These are phyloP conservation scores for Ommatoiulus sabulosus DNA, from an alignment of 2,888 invertebrate species.

Conservation along the genomic window DNA sequence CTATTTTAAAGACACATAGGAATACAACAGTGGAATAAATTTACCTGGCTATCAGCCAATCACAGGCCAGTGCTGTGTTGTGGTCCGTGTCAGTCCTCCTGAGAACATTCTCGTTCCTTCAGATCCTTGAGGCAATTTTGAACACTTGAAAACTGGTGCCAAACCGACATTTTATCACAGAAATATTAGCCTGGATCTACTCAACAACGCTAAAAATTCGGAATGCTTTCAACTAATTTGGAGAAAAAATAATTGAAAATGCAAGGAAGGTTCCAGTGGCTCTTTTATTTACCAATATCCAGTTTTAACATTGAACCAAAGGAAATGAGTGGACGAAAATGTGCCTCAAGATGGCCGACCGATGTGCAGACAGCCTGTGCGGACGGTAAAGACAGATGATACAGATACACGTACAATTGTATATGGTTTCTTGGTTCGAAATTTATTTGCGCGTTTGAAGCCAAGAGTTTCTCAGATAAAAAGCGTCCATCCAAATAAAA, in stretches of 20 bases:
- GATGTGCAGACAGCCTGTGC: constrained; percentile 27
- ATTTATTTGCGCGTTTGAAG: background rate
- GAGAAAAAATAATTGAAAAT: no score
- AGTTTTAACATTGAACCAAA: background rate
- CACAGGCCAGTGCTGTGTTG: constrained; percentile 11
- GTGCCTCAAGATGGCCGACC: background rate
- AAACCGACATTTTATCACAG: background rate
- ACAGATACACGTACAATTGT: constrained; percentile 14
- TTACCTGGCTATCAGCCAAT: constrained; percentile 24
- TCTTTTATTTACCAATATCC: no score
- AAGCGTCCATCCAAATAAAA: background rate
- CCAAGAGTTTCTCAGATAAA: background rate
- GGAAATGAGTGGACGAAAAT: background rate
- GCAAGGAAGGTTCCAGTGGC: no score
- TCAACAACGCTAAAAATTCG: no score
- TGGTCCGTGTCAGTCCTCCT: background rate
- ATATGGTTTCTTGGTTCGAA: background rate
- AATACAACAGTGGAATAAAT: constrained; percentile 32
- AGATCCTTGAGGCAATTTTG: background rate
- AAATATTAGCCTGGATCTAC: background rate
- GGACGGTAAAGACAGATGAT: constrained; percentile 28
- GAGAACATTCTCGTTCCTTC: background rate
- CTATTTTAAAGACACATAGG: constrained; percentile 14
- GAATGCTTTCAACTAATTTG: no score
- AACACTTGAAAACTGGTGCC: background rate